These are phyloP conservation scores for Clarias platycephalus DNA, from an alignment of 2,797 vertebrate genomes.

Conservation along the genomic window DNA sequence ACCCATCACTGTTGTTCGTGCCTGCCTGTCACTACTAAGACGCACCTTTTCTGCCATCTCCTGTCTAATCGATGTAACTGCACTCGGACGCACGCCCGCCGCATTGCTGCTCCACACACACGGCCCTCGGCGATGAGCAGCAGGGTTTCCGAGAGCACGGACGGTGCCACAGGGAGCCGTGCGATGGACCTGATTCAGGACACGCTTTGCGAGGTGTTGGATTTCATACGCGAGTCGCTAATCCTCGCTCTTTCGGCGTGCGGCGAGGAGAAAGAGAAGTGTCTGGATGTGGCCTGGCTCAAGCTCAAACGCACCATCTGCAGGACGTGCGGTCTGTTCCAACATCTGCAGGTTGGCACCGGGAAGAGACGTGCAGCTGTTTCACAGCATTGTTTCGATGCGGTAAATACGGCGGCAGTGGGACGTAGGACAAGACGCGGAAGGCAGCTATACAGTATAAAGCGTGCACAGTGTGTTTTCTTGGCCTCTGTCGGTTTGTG, in stretches of 20 bases:
- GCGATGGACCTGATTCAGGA: background rate
- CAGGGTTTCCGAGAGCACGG: slow-evolving; percentile 15
- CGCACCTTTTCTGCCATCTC: slow-evolving; percentile 20
- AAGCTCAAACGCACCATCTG: slow-evolving; percentile 50
- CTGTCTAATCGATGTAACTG: background rate
- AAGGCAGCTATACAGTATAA: background rate
- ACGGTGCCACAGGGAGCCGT: background rate
- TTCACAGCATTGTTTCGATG: background rate
- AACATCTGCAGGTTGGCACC: slow-evolving; percentile 49
- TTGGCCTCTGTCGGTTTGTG: background rate
- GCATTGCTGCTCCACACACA: slow-evolving; percentile 14
- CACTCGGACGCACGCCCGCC: background rate
- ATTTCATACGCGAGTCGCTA: slow-evolving; percentile 46
- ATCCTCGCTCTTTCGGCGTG: slow-evolving; percentile 11
- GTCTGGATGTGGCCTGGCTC: slow-evolving; percentile 52
- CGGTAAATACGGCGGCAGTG: background rate
- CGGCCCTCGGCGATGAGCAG: background rate
- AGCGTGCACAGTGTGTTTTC: background rate
- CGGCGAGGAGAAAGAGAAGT: slow-evolving; percentile 43
- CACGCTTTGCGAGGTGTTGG: slow-evolving; percentile 28
- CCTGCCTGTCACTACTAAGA: background rate
- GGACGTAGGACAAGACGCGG: background rate
- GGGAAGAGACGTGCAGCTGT: background rate
- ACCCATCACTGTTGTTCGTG: background rate
- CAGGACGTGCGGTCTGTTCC: slow-evolving; percentile 43